Evolutionary conservation across 37 sponge, comb jelly and placozoan genomes (phyloP), one percentile per base, ranked within the genome.

Genomic region (Haliclona indistincta): DNA sequence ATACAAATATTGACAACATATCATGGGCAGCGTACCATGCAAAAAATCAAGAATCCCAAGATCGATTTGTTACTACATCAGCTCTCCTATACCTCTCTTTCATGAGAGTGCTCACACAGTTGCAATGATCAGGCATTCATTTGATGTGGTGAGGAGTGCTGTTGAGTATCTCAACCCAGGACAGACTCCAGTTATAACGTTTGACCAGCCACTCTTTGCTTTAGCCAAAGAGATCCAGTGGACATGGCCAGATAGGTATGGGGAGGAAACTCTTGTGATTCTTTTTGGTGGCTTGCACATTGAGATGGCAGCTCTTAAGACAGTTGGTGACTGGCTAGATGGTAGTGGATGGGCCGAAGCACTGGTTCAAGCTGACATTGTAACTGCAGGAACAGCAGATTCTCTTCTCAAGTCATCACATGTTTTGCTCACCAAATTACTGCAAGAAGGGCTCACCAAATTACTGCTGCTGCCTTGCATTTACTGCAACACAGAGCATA

Each of bases 121-220:
- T 49, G 53, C 54, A 75, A 75, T 75, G 76, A 75, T 75, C 47
- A 61, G 40, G 38, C 76, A 75, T 37, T 75, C 76, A 13, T 40
- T 75, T 25, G 35, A 63, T 75, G 76, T 75, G 23, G 65, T 63
- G 47, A 75, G 63, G 76, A 75, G 76, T 63, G 76, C 65, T 3
- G 76, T 75, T 63, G 76, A 75, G 20, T 65, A 75, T 63, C 33
- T 75, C 13, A 63, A 75, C 63, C 65, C 76, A 42, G 76, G 63
- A 40, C 76, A 75, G 47, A 67, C 68, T 20, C 76, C 64, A 75
- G 76, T 75, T 4, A 8, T 75, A 26, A 63, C 76, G 7, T 75
- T 75, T 75, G 76, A 75, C 20, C 76, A 75, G 76, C 76, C 76
- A 75, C 45, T 63, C 23, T 75, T 41, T 75, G 76, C 76, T n/a